phyloP scores from a whole-genome alignment of 2,888 invertebrate species.

The Oscheius sp. region DNA sequence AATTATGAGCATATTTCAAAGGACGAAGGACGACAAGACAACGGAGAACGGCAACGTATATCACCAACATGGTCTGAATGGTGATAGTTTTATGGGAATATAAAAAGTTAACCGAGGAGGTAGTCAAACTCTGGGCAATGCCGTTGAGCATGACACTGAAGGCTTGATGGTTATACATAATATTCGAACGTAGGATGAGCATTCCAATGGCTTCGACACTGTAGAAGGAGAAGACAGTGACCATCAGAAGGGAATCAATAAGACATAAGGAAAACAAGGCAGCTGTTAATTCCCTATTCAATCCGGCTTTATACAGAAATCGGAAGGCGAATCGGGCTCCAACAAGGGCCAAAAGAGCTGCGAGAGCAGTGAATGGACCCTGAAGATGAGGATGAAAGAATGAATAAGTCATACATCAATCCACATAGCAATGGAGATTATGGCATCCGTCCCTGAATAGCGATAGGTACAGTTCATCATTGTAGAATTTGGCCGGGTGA shows the following conservation, averaged over 20 bases:
- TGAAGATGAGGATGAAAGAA: neutral
- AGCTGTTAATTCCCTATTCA: slow-evolving; percentile 64
- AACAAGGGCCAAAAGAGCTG: slow-evolving; percentile 62
- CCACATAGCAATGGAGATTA: slow-evolving; percentile 48
- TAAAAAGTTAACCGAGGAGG: slow-evolving; percentile 53
- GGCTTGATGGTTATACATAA: slow-evolving; percentile 60
- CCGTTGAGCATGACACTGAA: slow-evolving; percentile 58
- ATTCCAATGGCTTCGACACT: slow-evolving; percentile 64
- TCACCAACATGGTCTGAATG: slow-evolving; percentile 66
- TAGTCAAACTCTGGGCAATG: slow-evolving; percentile 59
- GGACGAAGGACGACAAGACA: slow-evolving; percentile 66
- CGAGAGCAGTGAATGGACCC: slow-evolving; percentile 64
- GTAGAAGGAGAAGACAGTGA: slow-evolving; percentile 63
- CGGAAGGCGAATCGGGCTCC: slow-evolving; percentile 63
- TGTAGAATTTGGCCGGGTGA: slow-evolving; percentile 17
- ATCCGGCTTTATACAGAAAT: slow-evolving; percentile 62
- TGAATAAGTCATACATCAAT: slow-evolving; percentile 43
- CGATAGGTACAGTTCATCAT: slow-evolving; percentile 58
- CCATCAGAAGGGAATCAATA: slow-evolving; percentile 63
- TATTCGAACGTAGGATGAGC: slow-evolving; percentile 55
- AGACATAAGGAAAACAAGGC: slow-evolving; percentile 64
- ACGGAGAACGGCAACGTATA: slow-evolving; percentile 65
- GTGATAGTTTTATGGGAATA: neutral
- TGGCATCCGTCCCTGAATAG: slow-evolving; percentile 46
- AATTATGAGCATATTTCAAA: slow-evolving; percentile 56